Evolutionary conservation across 2,888 invertebrate genomes (phyloP).

Genomic region (Pandemis cinnamomeana): DNA sequence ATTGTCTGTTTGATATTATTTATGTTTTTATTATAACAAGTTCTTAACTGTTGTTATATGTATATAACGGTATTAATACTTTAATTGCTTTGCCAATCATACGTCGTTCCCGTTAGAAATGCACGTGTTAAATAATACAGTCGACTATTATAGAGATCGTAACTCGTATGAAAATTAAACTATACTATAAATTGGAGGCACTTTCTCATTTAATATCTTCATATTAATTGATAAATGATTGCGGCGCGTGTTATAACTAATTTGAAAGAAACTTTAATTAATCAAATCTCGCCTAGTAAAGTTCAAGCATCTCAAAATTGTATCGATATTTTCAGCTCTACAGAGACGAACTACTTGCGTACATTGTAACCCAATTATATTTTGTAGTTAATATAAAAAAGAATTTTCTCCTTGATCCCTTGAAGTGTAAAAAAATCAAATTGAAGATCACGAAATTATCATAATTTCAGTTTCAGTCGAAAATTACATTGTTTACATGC

Average conservation of each 20-base stretch:
- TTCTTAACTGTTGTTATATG: slow-evolving; percentile 31
- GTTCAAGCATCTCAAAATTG: background rate
- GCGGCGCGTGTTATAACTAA: slow-evolving; percentile 27
- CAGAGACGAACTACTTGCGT: background rate
- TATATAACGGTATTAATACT: slow-evolving; percentile 41
- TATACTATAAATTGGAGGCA: slow-evolving; percentile 27
- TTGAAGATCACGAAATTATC: too few relatives aligned
- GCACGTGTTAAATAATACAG: slow-evolving; percentile 32
- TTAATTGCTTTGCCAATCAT: slow-evolving; percentile 47
- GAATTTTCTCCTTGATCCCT: too few relatives aligned
- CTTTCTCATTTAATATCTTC: slow-evolving; percentile 25
- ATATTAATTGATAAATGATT: slow-evolving; percentile 35
- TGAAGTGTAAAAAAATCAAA: too few relatives aligned
- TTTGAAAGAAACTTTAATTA: slow-evolving; percentile 22
- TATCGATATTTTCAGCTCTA: slow-evolving; percentile 12
- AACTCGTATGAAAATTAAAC: slow-evolving; percentile 28
- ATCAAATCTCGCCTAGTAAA: slow-evolving; percentile 15
- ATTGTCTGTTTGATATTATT: slow-evolving; percentile 14
- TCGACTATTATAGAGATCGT: slow-evolving; percentile 42
- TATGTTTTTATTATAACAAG: slow-evolving; percentile 34
- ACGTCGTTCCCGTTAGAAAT: slow-evolving; percentile 42
- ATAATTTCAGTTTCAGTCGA: too few relatives aligned
- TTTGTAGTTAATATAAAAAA: background rate
- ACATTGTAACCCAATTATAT: background rate
- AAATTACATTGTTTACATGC: too few relatives aligned